A percentile compares a stretch with the other conserved stretches of the same genome.
Evolutionary conservation across 2,113 vertebrate genomes (phyloP).

Genomic region (Alces alces): DNA sequence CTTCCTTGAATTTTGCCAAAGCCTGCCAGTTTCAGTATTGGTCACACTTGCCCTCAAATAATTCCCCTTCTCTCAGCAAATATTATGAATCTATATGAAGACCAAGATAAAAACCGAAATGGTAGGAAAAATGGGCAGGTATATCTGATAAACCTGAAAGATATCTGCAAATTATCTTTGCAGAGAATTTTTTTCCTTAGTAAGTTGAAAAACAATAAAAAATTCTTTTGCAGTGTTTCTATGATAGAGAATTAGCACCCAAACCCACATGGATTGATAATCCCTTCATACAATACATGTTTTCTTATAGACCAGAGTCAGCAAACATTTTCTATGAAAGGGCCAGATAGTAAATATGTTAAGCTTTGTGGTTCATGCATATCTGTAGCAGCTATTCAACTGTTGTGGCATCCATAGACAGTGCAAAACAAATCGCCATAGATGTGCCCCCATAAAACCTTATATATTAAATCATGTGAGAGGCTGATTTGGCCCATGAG

Average conservation of each 20-base stretch:
- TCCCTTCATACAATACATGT: background rate
- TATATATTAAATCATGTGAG: background rate
- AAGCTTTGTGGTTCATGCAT: background rate
- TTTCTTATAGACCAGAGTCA: background rate
- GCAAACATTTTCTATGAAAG: background rate
- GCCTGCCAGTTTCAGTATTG: background rate
- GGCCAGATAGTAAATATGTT: background rate
- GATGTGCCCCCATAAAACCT: background rate
- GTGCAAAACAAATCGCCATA: background rate
- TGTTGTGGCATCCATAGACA: background rate
- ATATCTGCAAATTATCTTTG: background rate
- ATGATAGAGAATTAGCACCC: background rate
- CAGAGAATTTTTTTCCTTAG: background rate
- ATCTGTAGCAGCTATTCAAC: background rate
- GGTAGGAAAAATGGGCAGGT: background rate
- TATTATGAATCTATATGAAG: background rate
- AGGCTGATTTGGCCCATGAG: background rate
- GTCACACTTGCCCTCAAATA: background rate
- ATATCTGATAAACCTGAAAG: background rate
- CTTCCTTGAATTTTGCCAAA: background rate
- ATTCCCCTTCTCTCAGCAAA: background rate
- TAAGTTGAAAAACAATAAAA: constrained; percentile 6
- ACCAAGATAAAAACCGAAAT: background rate
- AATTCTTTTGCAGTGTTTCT: background rate
- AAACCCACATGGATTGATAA: background rate